Conservation (phyloP, 1,140 invertebrate genomes). For the Drosophila pruinosa region DNA sequence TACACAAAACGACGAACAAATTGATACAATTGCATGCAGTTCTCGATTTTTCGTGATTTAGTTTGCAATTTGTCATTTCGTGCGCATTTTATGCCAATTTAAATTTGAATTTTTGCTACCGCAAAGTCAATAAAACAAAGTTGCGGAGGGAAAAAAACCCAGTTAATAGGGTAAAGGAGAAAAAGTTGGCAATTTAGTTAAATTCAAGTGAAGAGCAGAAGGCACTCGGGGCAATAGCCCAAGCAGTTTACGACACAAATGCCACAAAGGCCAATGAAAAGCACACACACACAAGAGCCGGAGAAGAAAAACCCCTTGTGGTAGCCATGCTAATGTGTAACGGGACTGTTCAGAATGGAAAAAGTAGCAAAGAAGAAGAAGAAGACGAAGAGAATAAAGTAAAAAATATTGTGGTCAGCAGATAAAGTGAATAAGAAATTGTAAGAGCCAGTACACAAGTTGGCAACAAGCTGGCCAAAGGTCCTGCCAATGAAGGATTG, state of each 20-base stretch:
- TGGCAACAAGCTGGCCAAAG: conserved; percentile 30
- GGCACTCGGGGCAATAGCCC: conserved; percentile 5
- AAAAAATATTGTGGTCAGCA: conserved; percentile 35
- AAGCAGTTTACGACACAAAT: conserved; percentile 56
- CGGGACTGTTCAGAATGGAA: background rate
- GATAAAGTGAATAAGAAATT: conserved; percentile 36
- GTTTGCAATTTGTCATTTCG: conserved; percentile 67
- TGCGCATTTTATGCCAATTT: conserved; percentile 61
- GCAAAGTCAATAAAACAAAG: conserved; percentile 64
- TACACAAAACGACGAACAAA: background rate
- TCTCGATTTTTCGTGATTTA: conserved; percentile 43
- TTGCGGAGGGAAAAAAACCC: conserved; percentile 11
- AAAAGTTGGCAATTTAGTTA: conserved; percentile 33
- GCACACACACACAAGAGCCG: background rate
- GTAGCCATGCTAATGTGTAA: conserved; percentile 22
- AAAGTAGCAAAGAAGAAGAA: background rate
- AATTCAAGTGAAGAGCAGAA: conserved; percentile 14
- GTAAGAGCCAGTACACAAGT: conserved; percentile 37
- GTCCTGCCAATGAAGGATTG: conserved; percentile 53
- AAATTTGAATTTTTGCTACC: conserved; percentile 35
- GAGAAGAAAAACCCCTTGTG: background rate
- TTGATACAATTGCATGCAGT: conserved; percentile 42
- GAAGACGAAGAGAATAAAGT: conserved; percentile 8
- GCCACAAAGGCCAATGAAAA: conserved; percentile 36
- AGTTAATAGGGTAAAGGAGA: conserved; percentile 27